phyloP scores from a whole-genome alignment of 1,140 invertebrate genomes.

The Lepidurus packardi region DNA sequence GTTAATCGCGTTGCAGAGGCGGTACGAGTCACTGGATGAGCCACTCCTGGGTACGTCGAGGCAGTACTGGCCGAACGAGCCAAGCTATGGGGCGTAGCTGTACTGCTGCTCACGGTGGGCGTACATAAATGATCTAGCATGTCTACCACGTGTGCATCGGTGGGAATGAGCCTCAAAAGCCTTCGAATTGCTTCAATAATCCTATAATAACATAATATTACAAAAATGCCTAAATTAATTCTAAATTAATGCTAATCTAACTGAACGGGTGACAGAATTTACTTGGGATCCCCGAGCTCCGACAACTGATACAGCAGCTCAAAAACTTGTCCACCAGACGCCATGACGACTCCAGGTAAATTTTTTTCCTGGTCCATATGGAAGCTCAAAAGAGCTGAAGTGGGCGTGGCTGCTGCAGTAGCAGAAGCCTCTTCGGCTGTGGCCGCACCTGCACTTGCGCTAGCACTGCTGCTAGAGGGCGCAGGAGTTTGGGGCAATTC shows the following conservation, averaged over 20 bases:
- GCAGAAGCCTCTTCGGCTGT: slow-evolving; percentile 8
- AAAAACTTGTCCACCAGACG: slow-evolving; percentile 50
- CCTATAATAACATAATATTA: slow-evolving; percentile 40
- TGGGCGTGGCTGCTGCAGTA: slow-evolving; percentile 24
- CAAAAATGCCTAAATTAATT: slow-evolving; percentile 26
- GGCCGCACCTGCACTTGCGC: slow-evolving; percentile 27
- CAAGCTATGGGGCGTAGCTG: neutral
- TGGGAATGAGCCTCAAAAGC: slow-evolving; percentile 51
- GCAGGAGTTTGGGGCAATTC: slow-evolving; percentile 37
- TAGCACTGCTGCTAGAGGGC: slow-evolving; percentile 10
- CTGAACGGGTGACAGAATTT: slow-evolving; percentile 25
- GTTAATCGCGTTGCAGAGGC: slow-evolving; percentile 23
- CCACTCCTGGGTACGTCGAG: neutral
- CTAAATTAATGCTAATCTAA: neutral
- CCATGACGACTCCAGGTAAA: slow-evolving; percentile 53
- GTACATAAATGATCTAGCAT: slow-evolving; percentile 44
- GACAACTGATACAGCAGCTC: slow-evolving; percentile 51
- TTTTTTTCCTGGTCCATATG: slow-evolving; percentile 47
- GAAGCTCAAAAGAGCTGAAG: slow-evolving; percentile 31
- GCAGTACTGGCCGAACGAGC: slow-evolving; percentile 21
- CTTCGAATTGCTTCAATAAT: slow-evolving; percentile 47
- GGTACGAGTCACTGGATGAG: neutral
- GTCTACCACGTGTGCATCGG: slow-evolving; percentile 48
- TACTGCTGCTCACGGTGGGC: slow-evolving; percentile 15
- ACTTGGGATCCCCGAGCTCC: slow-evolving; percentile 49